These are phyloP conservation scores for Chymomyza caudatula DNA, from an alignment of 2,888 invertebrate genomes.

Conservation along the genomic window DNA sequence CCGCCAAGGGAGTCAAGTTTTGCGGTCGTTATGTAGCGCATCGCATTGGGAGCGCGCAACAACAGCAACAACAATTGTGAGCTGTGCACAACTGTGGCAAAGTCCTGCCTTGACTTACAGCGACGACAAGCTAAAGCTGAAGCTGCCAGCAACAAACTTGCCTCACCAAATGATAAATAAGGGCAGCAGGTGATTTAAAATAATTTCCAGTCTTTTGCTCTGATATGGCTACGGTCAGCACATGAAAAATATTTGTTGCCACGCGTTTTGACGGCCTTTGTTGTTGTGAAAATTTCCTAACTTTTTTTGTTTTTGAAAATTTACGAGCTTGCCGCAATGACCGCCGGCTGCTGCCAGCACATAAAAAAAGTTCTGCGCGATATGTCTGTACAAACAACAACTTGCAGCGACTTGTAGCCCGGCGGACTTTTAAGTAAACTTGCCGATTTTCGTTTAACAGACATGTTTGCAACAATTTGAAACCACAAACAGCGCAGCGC, in stretches of 20 bases:
- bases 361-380: constrained; percentile 24
- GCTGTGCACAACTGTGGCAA: not conserved
- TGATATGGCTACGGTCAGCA: constrained; percentile 40
- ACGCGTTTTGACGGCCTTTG: not conserved
- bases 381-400: not conserved
- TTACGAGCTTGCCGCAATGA: constrained; percentile 46
- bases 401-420: constrained; percentile 14
- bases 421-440: constrained; percentile 36
- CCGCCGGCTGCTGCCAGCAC: not conserved
- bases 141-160: too few species aligned
- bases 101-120: not conserved
- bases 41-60: not conserved
- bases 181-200: constrained; percentile 73
- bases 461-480: constrained; percentile 39
- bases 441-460: constrained; percentile 43
- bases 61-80: too few species aligned
- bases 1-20: constrained; percentile 35
- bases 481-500: constrained; percentile 19
- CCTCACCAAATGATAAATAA: constrained; percentile 64
- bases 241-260: constrained; percentile 51
- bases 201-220: constrained; percentile 43
- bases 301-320: constrained; percentile 57
- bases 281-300: not conserved
- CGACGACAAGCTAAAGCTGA: not conserved
- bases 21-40: constrained; percentile 50